These are phyloP conservation scores for Shargacucullia verbasci DNA, from an alignment of 2,888 invertebrate species.

Conservation along the genomic window DNA sequence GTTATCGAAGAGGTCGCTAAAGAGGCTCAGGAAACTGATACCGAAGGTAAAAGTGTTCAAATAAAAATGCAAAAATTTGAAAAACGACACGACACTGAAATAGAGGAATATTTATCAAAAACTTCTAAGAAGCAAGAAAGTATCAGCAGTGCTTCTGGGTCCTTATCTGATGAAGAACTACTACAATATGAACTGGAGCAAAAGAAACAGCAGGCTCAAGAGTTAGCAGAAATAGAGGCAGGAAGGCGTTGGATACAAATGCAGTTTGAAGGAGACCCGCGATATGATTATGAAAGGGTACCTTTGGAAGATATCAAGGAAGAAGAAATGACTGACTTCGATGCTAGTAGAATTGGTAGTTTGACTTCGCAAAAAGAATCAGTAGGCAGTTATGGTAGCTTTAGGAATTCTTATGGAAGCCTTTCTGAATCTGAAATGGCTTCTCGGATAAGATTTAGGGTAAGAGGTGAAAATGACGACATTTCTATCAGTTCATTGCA, in stretches of 20 bases:
- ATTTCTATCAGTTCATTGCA: constrained; percentile 97
- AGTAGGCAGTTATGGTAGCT: constrained; percentile 94
- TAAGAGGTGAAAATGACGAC: constrained; percentile 96
- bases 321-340: constrained; percentile 96
- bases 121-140: constrained; percentile 91
- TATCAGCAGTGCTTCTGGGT: constrained; percentile 88
- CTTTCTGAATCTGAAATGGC: constrained; percentile 97
- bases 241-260: constrained; percentile 97
- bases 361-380: constrained; percentile 94
- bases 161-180: constrained; percentile 90
- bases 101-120: constrained; percentile 92
- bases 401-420: constrained; percentile 96
- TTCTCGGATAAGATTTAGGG: constrained; percentile 94
- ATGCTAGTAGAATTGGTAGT: constrained; percentile 93
- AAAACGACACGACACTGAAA: constrained; percentile 91
- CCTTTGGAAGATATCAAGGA: constrained; percentile 97
- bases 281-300: constrained; percentile 94
- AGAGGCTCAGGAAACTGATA: constrained; percentile 95
- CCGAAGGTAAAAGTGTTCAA: constrained; percentile 94
- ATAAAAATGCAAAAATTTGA: constrained; percentile 89
- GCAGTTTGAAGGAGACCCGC: constrained; percentile 94
- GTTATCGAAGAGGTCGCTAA: constrained; percentile 96
- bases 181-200: constrained; percentile 92
- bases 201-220: constrained; percentile 83
- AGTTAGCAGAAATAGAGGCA: constrained; percentile 90